These are phyloP conservation scores for Gadopsis marmoratus DNA, from an alignment of 2,797 vertebrate genomes.

Conservation along the genomic window DNA sequence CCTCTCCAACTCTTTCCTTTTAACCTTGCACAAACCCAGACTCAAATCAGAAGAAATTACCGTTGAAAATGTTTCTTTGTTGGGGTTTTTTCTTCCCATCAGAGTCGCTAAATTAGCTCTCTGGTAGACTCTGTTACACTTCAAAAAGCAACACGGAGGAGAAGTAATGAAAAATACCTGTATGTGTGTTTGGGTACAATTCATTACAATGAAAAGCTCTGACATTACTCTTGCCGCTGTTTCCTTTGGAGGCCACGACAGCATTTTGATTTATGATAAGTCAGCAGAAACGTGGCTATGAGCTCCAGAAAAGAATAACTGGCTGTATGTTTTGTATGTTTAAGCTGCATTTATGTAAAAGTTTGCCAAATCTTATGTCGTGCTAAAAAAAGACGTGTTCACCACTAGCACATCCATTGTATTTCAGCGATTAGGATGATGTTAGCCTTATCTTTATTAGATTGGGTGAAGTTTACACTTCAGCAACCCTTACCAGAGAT, in stretches of 20 bases:
- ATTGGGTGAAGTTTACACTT: too few relatives aligned
- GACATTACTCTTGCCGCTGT: slow-evolving; percentile 51
- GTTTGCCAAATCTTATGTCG: too few relatives aligned
- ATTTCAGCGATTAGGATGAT: too few relatives aligned
- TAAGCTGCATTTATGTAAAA: slow-evolving; percentile 8
- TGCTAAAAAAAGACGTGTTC: not conserved
- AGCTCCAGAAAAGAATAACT: slow-evolving; percentile 9
- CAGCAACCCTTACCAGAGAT: too few relatives aligned
- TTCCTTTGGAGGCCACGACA: slow-evolving; percentile 57
- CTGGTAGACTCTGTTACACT: slow-evolving; percentile 58
- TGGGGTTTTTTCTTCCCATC: slow-evolving; percentile 44
- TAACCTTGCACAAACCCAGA: slow-evolving; percentile 48
- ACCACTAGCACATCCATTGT: too few relatives aligned
- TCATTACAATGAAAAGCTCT: slow-evolving; percentile 67
- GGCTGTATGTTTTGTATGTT: slow-evolving; percentile 26
- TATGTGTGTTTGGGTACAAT: slow-evolving; percentile 62
- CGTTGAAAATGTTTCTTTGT: slow-evolving; percentile 55
- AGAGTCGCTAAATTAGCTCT: slow-evolving; percentile 62
- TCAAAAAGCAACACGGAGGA: slow-evolving; percentile 57
- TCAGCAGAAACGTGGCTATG: slow-evolving; percentile 55
- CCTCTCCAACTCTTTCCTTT: slow-evolving; percentile 36
- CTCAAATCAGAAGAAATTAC: slow-evolving; percentile 52
- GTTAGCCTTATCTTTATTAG: too few relatives aligned
- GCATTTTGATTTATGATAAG: slow-evolving; percentile 66
- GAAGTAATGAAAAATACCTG: slow-evolving; percentile 73